phyloP scores from a whole-genome alignment of 2,113 vertebrate species.

The Pseudois nayaur region DNA sequence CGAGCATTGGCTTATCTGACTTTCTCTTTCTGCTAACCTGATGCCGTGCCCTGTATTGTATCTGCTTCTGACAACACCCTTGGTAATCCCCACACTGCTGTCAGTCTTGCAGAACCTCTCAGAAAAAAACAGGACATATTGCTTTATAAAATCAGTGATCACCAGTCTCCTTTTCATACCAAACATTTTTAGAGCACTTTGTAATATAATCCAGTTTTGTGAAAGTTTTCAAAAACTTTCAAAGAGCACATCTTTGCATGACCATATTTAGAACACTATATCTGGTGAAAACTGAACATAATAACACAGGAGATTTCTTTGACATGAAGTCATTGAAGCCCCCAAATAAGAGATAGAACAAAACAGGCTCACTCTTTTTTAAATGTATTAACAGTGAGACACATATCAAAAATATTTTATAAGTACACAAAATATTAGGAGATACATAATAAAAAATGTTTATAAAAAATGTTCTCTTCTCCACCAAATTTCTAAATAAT shows the following conservation, averaged over 20 bases:
- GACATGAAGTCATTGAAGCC: constrained; percentile 19
- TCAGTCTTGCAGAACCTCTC: background rate
- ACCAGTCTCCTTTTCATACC: constrained; percentile 24
- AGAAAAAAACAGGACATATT: background rate
- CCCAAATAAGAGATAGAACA: background rate
- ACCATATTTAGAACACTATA: background rate
- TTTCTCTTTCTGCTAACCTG: background rate
- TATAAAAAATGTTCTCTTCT: background rate
- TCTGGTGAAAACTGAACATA: constrained; percentile 20
- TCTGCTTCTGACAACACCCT: background rate
- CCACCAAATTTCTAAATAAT: background rate
- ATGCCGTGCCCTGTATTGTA: background rate
- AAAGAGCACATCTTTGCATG: background rate
- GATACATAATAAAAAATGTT: constrained; percentile 3
- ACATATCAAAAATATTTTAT: constrained; percentile 12
- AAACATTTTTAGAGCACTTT: constrained; percentile 45
- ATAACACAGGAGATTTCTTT: background rate
- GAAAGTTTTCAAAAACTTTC: constrained; percentile 33
- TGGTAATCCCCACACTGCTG: background rate
- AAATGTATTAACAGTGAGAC: constrained; percentile 34
- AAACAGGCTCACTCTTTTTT: background rate
- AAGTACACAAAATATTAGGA: constrained; percentile 26
- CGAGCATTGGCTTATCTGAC: background rate
- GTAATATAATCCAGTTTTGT: constrained; percentile 30
- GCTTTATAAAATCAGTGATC: constrained; percentile 33